Percentiles rank a stretch among this genome's conserved stretches.
These are phyloP conservation scores for Hucho hucho DNA, from an alignment of 2,113 vertebrate genomes.

Conservation along the genomic window DNA sequence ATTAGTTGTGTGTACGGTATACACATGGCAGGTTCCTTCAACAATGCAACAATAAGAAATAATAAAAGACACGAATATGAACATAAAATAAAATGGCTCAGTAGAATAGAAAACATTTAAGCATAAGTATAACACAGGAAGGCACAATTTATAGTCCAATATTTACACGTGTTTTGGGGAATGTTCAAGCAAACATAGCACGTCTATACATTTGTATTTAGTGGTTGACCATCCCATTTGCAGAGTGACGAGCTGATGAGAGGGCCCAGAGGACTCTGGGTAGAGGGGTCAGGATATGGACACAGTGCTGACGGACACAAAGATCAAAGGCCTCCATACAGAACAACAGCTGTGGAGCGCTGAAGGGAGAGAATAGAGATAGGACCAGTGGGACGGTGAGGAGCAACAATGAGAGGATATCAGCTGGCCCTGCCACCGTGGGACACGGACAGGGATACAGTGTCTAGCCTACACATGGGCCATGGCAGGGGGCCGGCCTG, in stretches of 20 bases:
- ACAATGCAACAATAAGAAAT: too few species aligned
- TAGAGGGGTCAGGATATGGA: not conserved
- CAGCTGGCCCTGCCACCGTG: not conserved
- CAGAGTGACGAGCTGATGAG: not conserved
- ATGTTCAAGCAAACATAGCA: not conserved
- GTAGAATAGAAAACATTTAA: too few species aligned
- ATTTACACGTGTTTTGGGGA: too few species aligned
- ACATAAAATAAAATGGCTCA: too few species aligned
- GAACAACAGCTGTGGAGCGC: not conserved
- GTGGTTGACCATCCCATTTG: not conserved
- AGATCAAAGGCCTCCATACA: not conserved
- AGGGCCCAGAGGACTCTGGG: not conserved
- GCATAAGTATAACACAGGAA: too few species aligned
- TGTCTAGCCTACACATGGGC: not conserved
- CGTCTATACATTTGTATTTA: not conserved
- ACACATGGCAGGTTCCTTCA: too few species aligned
- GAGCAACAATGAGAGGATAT: slow-evolving; percentile 6
- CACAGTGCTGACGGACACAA: not conserved
- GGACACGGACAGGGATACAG: not conserved
- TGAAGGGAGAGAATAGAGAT: not conserved
- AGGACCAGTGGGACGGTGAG: not conserved
- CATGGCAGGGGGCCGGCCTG: not conserved
- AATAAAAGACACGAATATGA: too few species aligned
- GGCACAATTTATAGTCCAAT: too few species aligned
- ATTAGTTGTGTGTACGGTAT: too few species aligned